Conservation (phyloP, 2,797 vertebrate species). For the Lepus oiostolus region DNA sequence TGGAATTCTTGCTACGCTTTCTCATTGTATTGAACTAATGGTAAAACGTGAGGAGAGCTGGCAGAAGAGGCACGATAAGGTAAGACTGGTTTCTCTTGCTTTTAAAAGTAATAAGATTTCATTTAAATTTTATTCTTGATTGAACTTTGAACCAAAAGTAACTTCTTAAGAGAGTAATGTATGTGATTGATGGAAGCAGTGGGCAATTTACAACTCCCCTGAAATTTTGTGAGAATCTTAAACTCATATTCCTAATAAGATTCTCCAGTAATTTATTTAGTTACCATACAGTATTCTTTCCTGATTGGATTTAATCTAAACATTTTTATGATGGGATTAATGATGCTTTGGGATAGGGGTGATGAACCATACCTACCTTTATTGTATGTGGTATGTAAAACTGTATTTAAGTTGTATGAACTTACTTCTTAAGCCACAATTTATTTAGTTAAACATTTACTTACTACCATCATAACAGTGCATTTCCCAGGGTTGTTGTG, state of each 20-base stretch:
- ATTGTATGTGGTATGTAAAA: not conserved
- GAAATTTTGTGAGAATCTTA: constrained; percentile 34
- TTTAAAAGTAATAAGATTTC: constrained; percentile 50
- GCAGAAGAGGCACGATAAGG: constrained; percentile 98
- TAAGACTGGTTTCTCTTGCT: constrained; percentile 84
- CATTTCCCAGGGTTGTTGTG: constrained; percentile 19
- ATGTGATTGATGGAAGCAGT: not conserved
- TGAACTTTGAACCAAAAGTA: constrained; percentile 46
- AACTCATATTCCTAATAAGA: constrained; percentile 42
- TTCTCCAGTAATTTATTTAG: constrained; percentile 16
- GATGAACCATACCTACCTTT: constrained; percentile 9
- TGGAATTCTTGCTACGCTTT: constrained; percentile 97
- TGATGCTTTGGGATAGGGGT: constrained; percentile 46
- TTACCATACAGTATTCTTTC: constrained; percentile 23
- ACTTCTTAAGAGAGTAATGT: constrained; percentile 50
- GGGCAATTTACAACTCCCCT: not conserved
- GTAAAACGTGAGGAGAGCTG: constrained; percentile 98
- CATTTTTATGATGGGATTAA: constrained; percentile 18
- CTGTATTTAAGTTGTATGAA: constrained; percentile 58
- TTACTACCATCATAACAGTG: constrained; percentile 18
- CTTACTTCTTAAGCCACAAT: not conserved
- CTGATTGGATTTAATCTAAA: constrained; percentile 45
- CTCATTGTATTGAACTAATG: constrained; percentile 98
- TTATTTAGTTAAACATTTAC: constrained; percentile 67
- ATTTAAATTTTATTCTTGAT: not conserved